Evolutionary conservation across 2,113 vertebrate species (phyloP).

Genomic region (Corapipo altera): DNA sequence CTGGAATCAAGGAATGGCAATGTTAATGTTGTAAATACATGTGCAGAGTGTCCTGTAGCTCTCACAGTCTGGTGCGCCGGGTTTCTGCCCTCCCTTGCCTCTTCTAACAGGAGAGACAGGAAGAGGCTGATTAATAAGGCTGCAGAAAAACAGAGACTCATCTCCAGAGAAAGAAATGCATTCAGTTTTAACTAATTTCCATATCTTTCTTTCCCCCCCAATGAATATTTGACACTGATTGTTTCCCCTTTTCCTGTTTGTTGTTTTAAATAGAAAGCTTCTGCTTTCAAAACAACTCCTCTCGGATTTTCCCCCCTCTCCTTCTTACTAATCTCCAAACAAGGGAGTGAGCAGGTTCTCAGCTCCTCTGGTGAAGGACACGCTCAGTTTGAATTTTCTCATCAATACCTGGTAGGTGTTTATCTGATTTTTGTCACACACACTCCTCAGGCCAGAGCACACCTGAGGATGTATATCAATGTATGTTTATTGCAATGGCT

Average conservation of each 20-base stretch:
- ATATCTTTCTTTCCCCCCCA: background rate
- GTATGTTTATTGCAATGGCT: background rate
- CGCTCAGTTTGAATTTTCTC: background rate
- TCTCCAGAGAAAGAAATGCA: background rate
- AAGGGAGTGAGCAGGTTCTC: background rate
- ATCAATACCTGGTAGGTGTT: background rate
- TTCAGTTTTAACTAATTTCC: background rate
- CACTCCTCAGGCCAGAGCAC: background rate
- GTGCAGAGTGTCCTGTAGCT: constrained; percentile 3
- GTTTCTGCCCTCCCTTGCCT: background rate
- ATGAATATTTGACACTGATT: background rate
- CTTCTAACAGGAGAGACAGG: background rate
- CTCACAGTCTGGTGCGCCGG: background rate
- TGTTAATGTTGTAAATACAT: background rate
- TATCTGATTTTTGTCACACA: background rate
- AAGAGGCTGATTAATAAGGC: constrained; percentile 7
- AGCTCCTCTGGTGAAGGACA: background rate
- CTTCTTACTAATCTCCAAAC: background rate
- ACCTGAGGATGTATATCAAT: background rate
- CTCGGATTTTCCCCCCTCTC: background rate
- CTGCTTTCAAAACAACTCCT: constrained; percentile 7
- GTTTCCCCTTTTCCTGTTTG: background rate
- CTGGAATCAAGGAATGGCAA: constrained; percentile 4
- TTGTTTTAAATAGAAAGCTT: background rate
- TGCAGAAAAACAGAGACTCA: background rate